Evolutionary conservation across 2,888 invertebrate genomes (phyloP), one percentile per base, ranked within the genome.

Genomic region (Tetanocera ferruginea): DNA sequence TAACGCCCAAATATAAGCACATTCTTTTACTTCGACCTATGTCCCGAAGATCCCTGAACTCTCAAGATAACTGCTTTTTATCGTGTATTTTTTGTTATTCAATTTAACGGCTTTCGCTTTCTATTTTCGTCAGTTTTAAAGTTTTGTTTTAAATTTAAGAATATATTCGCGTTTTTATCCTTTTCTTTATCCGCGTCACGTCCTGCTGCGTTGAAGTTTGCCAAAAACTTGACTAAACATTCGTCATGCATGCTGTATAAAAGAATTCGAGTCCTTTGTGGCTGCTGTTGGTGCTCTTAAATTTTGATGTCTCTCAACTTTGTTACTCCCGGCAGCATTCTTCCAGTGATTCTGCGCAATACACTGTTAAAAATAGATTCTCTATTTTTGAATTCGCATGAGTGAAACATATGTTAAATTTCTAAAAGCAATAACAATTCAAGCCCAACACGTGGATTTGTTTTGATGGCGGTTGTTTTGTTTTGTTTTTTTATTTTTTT

Each of bases 1-100:
- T 82, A 51, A 85, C 88, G 43, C 85, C 87, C 83, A 88, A 84
- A 69, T 88, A 88, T 76, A 87, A 79, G 77, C 88, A 88, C 87
- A 88, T 87, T 64, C 34, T 57, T 34, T 51, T 74, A 51, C 19
- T 17, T 37, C 52, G 17, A 11, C 17, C 0, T 25, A 11, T 1
- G 43, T 43, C 9, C 14, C 3, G 9, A 11, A 9, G 43, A 43
- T 14, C 43, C 11, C n/a, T 25, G 49, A 6, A 17, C 69, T 69
- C 51, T 4, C 17, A 9, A 51, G 28, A 31, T 43, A 43, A 43
- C 1, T 11, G 43, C 11, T 67, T 49, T 67, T 67, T 67, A 23
- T 23, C n/a, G 2, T n/a, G n/a, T n/a, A n/a, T 14, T 49, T 70
- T 31, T 52, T 52, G 9, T 19, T 17, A 9, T 55, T 55, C 28